Percentiles rank a stretch among this genome's conserved stretches.
phyloP scores from a whole-genome alignment of 2,888 invertebrate genomes.

The Macropis europaea region DNA sequence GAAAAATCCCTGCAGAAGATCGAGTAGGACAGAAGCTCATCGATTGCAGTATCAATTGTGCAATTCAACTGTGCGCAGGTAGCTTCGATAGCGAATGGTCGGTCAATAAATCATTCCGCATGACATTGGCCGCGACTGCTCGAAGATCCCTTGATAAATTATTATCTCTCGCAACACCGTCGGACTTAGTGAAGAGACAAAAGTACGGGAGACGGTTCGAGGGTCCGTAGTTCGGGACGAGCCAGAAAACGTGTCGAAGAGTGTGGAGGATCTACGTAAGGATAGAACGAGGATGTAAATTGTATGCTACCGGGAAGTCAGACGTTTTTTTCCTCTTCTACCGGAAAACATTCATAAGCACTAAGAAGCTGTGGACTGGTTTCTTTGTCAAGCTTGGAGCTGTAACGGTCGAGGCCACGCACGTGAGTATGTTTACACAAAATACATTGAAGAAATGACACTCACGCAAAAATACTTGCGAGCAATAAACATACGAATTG shows the following conservation, averaged over 20 bases:
- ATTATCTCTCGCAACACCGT: not conserved
- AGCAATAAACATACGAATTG: not conserved
- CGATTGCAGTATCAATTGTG: not conserved
- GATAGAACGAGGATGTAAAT: conserved; percentile 11
- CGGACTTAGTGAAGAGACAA: not conserved
- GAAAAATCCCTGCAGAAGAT: not conserved
- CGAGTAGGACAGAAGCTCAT: not conserved
- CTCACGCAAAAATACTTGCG: not conserved
- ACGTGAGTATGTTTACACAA: conserved; percentile 28
- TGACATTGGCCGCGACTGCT: conserved; percentile 8
- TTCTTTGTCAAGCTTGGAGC: not conserved
- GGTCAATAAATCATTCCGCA: conserved; percentile 9
- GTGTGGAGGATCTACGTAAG: not conserved
- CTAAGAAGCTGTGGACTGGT: not conserved
- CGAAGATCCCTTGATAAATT: conserved; percentile 10
- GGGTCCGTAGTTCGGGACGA: not conserved
- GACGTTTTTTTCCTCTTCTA: not conserved
- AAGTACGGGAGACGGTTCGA: not conserved
- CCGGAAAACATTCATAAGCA: not conserved
- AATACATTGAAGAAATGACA: not conserved
- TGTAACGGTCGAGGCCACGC: not conserved
- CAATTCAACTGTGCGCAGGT: not conserved
- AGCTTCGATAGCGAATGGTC: not conserved
- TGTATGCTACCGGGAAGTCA: not conserved
- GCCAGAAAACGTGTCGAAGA: not conserved